phyloP scores from a whole-genome alignment of 2,888 invertebrate species.

The Catocala sponsa region DNA sequence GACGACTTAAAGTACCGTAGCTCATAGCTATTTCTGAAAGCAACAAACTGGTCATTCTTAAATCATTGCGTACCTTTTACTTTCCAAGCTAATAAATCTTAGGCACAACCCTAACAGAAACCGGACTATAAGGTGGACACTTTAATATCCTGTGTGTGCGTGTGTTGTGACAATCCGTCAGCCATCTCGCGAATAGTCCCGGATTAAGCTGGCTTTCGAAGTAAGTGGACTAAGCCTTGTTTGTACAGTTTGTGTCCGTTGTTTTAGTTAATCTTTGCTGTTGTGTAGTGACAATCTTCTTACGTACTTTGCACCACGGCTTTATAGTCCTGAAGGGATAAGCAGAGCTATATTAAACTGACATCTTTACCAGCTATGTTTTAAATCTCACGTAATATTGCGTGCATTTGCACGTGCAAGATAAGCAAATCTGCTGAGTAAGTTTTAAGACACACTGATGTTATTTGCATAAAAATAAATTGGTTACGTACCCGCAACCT shows the following conservation, averaged over 20 bases:
- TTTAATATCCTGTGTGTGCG: slow-evolving; percentile 61
- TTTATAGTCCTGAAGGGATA: no score
- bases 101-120: slow-evolving; percentile 52
- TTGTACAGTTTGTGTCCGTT: slow-evolving; percentile 15
- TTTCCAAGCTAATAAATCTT: neutral
- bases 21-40: neutral
- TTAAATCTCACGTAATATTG: no score
- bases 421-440: no score
- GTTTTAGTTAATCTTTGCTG: slow-evolving; percentile 13
- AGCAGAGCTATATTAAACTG: no score
- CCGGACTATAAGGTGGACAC: slow-evolving; percentile 69
- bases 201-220: slow-evolving; percentile 27
- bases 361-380: no score
- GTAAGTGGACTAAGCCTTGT: slow-evolving; percentile 20
- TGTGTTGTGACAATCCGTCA: slow-evolving; percentile 71
- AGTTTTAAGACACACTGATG: no score
- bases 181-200: slow-evolving; percentile 41
- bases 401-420: no score
- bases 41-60: neutral
- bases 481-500: no score
- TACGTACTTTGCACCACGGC: no score
- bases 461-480: no score
- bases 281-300: neutral
- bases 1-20: no score
- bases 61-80: neutral